Evolutionary conservation across 1,140 invertebrate genomes (phyloP).

Genomic region (Schlechtendalia chinensis): DNA sequence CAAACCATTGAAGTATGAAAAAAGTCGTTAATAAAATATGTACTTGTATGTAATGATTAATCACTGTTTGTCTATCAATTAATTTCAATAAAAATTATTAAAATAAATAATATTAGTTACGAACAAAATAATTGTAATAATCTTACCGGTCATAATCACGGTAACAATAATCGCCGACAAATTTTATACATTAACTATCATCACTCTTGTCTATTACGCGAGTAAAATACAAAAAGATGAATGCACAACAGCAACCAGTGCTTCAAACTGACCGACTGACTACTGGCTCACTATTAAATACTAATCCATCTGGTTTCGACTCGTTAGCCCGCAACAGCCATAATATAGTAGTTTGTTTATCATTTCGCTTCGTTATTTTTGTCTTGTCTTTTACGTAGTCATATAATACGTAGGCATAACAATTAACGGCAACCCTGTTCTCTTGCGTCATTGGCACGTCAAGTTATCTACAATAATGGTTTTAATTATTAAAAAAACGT

Average conservation of each 20-base stretch:
- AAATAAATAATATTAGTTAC: too few relatives aligned
- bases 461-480: not conserved
- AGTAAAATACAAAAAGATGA: slow-evolving; percentile 33
- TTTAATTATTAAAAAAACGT: not conserved
- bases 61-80: too few relatives aligned
- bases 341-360: slow-evolving; percentile 17
- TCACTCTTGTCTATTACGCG: slow-evolving; percentile 18
- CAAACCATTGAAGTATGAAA: too few relatives aligned
- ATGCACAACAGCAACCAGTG: not conserved
- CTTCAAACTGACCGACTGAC: not conserved
- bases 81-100: too few relatives aligned
- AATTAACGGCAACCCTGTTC: not conserved
- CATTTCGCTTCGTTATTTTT: not conserved
- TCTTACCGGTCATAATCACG: not conserved
- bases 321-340: not conserved
- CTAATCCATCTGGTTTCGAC: not conserved
- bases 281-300: not conserved
- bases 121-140: too few relatives aligned
- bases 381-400: not conserved
- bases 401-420: not conserved
- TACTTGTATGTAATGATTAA: too few relatives aligned
- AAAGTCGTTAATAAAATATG: too few relatives aligned
- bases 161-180: not conserved
- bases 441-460: not conserved
- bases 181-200: too few relatives aligned